phyloP scores from a whole-genome alignment of 2,797 vertebrate genomes.

The Bothrops alternatus region DNA sequence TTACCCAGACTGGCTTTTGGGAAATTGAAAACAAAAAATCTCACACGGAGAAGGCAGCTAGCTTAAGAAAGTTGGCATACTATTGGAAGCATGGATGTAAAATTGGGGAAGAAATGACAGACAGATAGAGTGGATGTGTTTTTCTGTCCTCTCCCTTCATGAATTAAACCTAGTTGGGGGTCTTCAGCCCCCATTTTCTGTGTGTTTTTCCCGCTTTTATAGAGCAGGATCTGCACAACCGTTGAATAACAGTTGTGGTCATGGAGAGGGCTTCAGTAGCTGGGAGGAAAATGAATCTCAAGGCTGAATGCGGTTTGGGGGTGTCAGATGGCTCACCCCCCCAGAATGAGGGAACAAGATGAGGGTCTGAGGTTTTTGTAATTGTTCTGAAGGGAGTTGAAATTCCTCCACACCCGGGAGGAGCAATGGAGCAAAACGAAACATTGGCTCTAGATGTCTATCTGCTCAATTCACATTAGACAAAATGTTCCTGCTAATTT shows the following conservation, averaged over 20 bases:
- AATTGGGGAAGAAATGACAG: not conserved
- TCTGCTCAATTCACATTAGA: not conserved
- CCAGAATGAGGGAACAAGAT: not conserved
- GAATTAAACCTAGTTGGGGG: not conserved
- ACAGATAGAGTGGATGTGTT: not conserved
- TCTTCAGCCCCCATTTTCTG: not conserved
- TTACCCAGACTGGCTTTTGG: slow-evolving; percentile 17
- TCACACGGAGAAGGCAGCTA: too few species aligned
- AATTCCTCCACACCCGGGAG: not conserved
- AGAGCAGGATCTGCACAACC: not conserved
- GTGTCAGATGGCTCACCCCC: not conserved
- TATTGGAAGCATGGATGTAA: not conserved
- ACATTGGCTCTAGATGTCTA: not conserved
- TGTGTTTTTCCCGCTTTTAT: not conserved
- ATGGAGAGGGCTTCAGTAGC: not conserved
- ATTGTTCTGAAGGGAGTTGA: not conserved
- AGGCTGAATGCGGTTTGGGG: not conserved
- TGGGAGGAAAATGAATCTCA: not conserved
- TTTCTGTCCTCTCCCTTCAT: not conserved
- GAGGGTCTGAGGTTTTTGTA: not conserved
- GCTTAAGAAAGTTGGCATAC: not conserved
- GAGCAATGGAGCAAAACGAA: not conserved
- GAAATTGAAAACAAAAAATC: not conserved
- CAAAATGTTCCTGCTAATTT: not conserved
- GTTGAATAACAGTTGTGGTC: not conserved